These are phyloP conservation scores for Melanocharis versteri DNA, from an alignment of 2,113 vertebrate species.

Conservation along the genomic window DNA sequence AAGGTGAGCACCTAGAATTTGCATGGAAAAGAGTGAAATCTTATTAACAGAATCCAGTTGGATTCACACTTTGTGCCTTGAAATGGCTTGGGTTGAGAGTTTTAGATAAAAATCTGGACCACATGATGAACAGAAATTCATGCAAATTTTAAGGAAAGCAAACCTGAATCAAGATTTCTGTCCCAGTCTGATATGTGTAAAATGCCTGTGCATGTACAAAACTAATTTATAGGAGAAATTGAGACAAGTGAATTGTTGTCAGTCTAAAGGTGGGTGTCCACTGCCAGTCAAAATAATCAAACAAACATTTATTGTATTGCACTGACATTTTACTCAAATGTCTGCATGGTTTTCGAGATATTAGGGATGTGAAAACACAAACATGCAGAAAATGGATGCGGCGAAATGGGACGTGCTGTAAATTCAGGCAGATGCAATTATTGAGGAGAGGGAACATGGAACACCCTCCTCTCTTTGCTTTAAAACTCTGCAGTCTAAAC, in stretches of 20 bases:
- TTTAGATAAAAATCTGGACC: not conserved
- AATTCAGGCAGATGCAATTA: not conserved
- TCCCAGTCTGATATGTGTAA: not conserved
- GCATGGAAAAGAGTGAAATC: not conserved
- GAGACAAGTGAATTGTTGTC: not conserved
- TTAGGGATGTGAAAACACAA: not conserved
- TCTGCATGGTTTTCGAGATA: not conserved
- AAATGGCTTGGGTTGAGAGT: not conserved
- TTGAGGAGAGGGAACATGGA: not conserved
- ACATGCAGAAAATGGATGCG: not conserved
- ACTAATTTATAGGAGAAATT: not conserved
- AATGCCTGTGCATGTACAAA: not conserved
- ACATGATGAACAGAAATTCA: not conserved
- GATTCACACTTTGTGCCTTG: not conserved
- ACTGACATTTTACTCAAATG: not conserved
- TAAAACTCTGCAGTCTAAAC: not conserved
- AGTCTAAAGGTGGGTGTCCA: not conserved
- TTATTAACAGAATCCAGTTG: rapidly evolving
- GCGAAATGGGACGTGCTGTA: not conserved
- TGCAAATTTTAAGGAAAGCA: not conserved
- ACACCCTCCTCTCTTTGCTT: not conserved
- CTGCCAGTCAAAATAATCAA: not conserved
- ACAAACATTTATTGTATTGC: not conserved
- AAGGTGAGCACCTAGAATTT: not conserved
- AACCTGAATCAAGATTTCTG: not conserved